Percentiles rank a stretch among this genome's conserved stretches.
Conservation (phyloP, 92 coral and sea anemone species). For the Parazoanthus atlanticus region DNA sequence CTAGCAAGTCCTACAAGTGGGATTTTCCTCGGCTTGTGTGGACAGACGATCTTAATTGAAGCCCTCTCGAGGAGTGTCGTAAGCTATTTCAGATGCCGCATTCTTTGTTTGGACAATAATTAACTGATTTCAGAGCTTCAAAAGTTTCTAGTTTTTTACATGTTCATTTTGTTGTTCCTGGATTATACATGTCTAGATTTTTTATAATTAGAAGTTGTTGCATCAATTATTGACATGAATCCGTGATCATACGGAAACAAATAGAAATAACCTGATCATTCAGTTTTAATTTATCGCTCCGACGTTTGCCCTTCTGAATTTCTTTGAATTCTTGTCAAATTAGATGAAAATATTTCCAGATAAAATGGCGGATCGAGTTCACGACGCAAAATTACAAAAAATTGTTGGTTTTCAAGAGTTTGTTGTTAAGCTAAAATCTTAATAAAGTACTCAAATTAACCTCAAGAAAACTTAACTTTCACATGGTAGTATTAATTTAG, state of each 20-base stretch:
- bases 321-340: not conserved
- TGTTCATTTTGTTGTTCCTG: not conserved
- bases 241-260: no score
- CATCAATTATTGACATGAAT: not conserved
- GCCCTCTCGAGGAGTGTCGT: not conserved
- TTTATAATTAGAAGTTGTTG: not conserved
- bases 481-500: not conserved
- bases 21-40: not conserved
- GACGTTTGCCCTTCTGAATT: not conserved
- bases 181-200: not conserved
- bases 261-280: not conserved
- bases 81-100: constrained; percentile 8
- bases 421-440: not conserved
- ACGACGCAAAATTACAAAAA: no score
- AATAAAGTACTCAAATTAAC: not conserved
- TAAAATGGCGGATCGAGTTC: not conserved
- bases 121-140: not conserved
- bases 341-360: not conserved
- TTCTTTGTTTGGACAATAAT: not conserved
- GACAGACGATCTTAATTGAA: constrained; percentile 3
- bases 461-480: not conserved
- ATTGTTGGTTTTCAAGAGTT: no score
- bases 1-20: constrained; percentile 2
- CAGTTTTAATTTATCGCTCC: no score
- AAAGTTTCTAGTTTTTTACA: no score